phyloP scores from a whole-genome alignment of 2,888 invertebrate genomes.

The Camptogramma bilineatum region DNA sequence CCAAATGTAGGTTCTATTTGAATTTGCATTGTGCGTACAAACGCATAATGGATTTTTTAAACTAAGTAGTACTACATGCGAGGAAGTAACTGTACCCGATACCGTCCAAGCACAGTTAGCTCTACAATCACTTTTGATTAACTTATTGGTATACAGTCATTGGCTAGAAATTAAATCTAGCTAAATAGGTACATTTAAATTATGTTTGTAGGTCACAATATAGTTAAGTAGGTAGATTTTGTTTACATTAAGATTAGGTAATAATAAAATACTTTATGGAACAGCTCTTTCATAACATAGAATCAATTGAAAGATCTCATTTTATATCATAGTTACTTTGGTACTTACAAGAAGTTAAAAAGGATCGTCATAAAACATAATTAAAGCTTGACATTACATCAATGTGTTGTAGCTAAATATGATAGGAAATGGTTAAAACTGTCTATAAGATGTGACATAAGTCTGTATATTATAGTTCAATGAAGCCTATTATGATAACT shows the following conservation, averaged over 20 bases:
- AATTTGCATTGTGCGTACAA: conserved; percentile 55
- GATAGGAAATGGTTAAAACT: conserved; percentile 65
- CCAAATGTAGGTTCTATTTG: conserved; percentile 49
- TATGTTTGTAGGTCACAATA: conserved; percentile 5
- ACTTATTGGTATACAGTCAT: conserved; percentile 27
- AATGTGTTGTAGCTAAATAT: conserved; percentile 40
- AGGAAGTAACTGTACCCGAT: conserved; percentile 69
- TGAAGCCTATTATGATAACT: neutral
- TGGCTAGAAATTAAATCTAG: conserved; percentile 6
- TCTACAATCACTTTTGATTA: conserved; percentile 70
- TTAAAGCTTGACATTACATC: conserved; percentile 52
- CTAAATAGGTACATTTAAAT: conserved; percentile 1
- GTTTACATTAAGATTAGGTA: conserved; percentile 9
- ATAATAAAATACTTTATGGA: conserved; percentile 18
- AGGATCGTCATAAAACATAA: conserved; percentile 45
- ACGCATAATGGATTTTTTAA: conserved; percentile 46
- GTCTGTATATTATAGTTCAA: conserved; percentile 33
- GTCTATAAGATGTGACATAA: conserved; percentile 12
- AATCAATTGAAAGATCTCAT: conserved; percentile 9
- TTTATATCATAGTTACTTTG: conserved; percentile 7
- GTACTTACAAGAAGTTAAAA: conserved; percentile 9
- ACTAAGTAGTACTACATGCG: conserved; percentile 59
- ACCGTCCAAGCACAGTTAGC: conserved; percentile 64
- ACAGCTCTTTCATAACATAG: conserved; percentile 14
- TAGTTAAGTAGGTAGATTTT: conserved; percentile 3